phyloP scores from a whole-genome alignment of 2,888 invertebrate species.

The Hyposoter didymator region DNA sequence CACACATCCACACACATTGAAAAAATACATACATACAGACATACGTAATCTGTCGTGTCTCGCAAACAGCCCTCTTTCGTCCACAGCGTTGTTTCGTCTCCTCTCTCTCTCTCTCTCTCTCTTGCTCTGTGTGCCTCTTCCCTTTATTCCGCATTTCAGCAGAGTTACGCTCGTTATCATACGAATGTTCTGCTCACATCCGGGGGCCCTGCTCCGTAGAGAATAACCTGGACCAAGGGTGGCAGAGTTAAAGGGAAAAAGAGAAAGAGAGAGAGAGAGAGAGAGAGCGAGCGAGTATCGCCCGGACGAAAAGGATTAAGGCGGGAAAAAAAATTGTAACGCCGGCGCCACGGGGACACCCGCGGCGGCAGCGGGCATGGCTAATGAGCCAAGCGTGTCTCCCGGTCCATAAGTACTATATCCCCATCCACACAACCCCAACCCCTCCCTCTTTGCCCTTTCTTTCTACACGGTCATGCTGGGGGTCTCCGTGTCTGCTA shows the following conservation, averaged over 20 bases:
- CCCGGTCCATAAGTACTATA: slow-evolving; percentile 54
- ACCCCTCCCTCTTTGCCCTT: background rate
- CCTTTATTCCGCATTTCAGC: slow-evolving; percentile 69
- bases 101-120: slow-evolving; percentile 40
- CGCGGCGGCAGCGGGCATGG: slow-evolving; percentile 62
- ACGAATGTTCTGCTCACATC: slow-evolving; percentile 76
- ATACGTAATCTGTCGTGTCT: slow-evolving; percentile 42
- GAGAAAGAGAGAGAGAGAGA: slow-evolving; percentile 3
- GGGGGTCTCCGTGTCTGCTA: slow-evolving; percentile 33
- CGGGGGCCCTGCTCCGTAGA: slow-evolving; percentile 39
- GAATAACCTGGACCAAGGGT: slow-evolving; percentile 37
- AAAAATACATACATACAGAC: background rate
- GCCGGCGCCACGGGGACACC: slow-evolving; percentile 65
- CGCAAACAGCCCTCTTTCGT: slow-evolving; percentile 56
- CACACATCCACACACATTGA: slow-evolving; percentile 9
- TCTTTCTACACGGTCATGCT: slow-evolving; percentile 15
- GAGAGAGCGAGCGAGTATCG: slow-evolving; percentile 43
- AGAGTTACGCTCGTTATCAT: slow-evolving; percentile 79
- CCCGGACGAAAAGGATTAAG: slow-evolving; percentile 70
- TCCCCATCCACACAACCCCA: background rate
- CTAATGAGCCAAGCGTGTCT: slow-evolving; percentile 65
- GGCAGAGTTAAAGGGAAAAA: slow-evolving; percentile 23
- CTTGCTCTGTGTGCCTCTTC: slow-evolving; percentile 59
- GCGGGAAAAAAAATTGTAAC: slow-evolving; percentile 56
- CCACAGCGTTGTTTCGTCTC: slow-evolving; percentile 50